Evolutionary conservation across 2,888 invertebrate species (phyloP).

Genomic region (Lobophora halterata): DNA sequence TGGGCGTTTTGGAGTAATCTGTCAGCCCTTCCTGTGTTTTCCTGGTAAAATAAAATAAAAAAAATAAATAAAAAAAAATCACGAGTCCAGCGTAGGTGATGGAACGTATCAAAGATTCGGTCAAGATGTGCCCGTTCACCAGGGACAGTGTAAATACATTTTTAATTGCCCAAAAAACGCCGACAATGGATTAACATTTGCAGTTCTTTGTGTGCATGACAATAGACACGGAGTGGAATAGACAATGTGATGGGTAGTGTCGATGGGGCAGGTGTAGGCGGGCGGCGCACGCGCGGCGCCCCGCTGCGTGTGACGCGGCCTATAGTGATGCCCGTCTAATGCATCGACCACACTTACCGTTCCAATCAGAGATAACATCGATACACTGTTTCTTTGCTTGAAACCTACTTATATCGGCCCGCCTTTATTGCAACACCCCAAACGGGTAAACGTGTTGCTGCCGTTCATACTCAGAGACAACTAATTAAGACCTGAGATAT

Average conservation of each 20-base stretch:
- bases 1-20: no score
- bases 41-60: no score
- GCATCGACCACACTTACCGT: constrained; percentile 1
- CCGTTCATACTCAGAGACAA: no score
- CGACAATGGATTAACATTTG: constrained; percentile 13
- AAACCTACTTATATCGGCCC: no score
- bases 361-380: neutral
- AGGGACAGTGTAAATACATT: constrained; percentile 15
- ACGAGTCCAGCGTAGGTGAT: no score
- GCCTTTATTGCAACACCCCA: no score
- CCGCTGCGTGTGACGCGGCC: constrained; percentile 10
- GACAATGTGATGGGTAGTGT: constrained; percentile 14
- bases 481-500: no score
- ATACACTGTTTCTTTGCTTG: no score
- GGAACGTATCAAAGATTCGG: neutral
- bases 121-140: neutral
- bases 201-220: constrained; percentile 14
- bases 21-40: no score
- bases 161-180: constrained; percentile 12
- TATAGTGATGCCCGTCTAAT: neutral
- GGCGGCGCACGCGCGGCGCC: no score
- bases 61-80: no score
- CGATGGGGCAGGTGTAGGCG: constrained; percentile 20
- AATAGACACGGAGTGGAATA: constrained; percentile 17
- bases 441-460: no score